Conservation (phyloP, 2,888 invertebrate species). For the Conus canariensis region DNA sequence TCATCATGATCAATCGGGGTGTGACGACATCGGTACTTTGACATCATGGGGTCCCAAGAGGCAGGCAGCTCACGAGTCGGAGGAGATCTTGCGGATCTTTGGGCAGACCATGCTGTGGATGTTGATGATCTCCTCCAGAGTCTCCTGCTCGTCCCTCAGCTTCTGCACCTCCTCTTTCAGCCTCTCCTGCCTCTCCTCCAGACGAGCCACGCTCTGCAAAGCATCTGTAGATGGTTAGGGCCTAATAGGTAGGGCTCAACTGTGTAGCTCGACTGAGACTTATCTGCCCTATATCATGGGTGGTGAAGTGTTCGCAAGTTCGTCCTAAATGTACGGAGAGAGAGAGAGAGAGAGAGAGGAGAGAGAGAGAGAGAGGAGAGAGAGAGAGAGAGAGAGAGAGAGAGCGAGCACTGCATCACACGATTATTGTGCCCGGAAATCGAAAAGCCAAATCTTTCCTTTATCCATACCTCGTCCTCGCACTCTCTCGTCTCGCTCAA, state of each 20-base stretch:
- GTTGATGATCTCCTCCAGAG: constrained; percentile 61
- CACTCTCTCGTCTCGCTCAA: background rate
- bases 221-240: background rate
- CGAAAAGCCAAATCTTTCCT: background rate
- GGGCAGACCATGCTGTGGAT: constrained; percentile 64
- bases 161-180: constrained; percentile 59
- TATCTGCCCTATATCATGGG: no score
- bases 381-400: background rate
- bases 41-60: no score
- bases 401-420: no score
- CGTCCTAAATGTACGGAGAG: no score
- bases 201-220: constrained; percentile 57
- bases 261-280: no score
- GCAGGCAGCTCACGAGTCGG: background rate
- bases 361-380: background rate
- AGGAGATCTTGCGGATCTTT: constrained; percentile 51
- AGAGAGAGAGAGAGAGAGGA: background rate
- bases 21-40: no score
- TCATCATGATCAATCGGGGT: no score
- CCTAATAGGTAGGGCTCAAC: background rate
- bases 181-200: constrained; percentile 58
- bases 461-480: background rate
- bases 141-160: constrained; percentile 62
- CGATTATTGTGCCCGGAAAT: no score
- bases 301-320: no score